These are phyloP conservation scores for Megaustenia siamemsis DNA, from an alignment of 2,888 invertebrate genomes.

Conservation along the genomic window DNA sequence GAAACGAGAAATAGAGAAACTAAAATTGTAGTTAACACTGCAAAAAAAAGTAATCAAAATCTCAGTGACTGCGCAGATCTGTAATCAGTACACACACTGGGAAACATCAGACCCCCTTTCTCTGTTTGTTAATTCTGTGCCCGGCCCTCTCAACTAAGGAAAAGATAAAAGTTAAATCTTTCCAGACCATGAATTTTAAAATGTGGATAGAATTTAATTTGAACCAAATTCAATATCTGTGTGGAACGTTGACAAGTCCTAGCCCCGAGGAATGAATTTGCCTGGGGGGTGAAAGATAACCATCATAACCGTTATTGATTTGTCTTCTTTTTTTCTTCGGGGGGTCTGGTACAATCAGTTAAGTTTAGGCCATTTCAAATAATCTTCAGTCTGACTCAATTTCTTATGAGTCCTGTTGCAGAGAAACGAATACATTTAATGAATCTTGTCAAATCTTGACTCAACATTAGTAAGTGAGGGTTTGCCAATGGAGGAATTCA, in stretches of 20 bases:
- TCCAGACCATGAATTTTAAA: constrained; percentile 39
- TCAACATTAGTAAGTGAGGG: constrained; percentile 23
- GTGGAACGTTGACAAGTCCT: constrained; percentile 32
- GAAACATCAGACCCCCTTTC: constrained; percentile 8
- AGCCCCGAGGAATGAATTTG: constrained; percentile 17
- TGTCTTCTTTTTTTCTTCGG: neutral
- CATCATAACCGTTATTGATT: constrained; percentile 43
- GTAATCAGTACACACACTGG: neutral
- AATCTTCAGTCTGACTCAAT: constrained; percentile 25
- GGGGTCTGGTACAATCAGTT: constrained; percentile 28
- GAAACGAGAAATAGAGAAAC: too few relatives aligned
- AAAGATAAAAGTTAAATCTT: constrained; percentile 21
- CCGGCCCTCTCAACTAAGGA: neutral
- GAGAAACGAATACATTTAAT: constrained; percentile 37
- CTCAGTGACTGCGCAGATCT: neutral
- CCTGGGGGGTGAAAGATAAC: constrained; percentile 36
- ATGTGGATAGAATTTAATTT: constrained; percentile 38
- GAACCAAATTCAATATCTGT: constrained; percentile 19
- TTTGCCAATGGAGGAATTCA: neutral
- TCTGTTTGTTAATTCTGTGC: constrained; percentile 15
- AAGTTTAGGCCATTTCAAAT: constrained; percentile 47
- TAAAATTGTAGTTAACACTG: too few relatives aligned
- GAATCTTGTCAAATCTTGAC: constrained; percentile 37
- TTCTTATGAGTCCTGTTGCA: constrained; percentile 38
- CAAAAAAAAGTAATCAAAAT: constrained; percentile 5